phyloP scores from a whole-genome alignment of 2,888 invertebrate species.

The Flexamia atlantica region DNA sequence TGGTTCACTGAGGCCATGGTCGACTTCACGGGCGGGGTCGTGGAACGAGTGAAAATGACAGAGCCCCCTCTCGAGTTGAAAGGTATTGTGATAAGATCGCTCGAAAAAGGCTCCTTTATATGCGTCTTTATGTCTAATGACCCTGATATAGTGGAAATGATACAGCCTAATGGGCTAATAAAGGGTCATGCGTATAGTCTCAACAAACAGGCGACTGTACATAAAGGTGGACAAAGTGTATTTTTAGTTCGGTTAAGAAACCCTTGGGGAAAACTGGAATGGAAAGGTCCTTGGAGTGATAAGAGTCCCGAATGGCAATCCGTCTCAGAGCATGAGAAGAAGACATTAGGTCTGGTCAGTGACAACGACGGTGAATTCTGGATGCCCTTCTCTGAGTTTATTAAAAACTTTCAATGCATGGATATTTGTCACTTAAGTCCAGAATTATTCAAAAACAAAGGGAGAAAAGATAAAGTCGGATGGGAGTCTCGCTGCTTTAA shows the following conservation, averaged over 20 bases:
- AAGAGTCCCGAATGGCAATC: not conserved
- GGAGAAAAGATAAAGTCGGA: not conserved
- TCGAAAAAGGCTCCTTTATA: not conserved
- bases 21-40: not conserved
- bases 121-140: not conserved
- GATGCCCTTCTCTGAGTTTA: not conserved
- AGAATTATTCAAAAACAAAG: not conserved
- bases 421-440: not conserved
- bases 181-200: not conserved
- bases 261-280: constrained; percentile 9
- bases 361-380: constrained; percentile 12
- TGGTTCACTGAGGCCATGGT: constrained; percentile 7
- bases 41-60: not conserved
- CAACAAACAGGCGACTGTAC: not conserved
- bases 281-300: constrained; percentile 12
- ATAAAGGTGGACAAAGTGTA: not conserved
- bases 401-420: not conserved
- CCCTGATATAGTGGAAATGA: not conserved
- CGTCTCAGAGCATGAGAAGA: not conserved
- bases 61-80: not conserved
- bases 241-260: not conserved
- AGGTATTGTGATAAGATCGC: not conserved
- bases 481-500: not conserved
- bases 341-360: not conserved
- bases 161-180: not conserved